A percentile compares a stretch with the other conserved stretches of the same genome.
These are phyloP conservation scores for Leptinotarsa defecta DNA, from an alignment of 1,140 invertebrate species.

Conservation along the genomic window DNA sequence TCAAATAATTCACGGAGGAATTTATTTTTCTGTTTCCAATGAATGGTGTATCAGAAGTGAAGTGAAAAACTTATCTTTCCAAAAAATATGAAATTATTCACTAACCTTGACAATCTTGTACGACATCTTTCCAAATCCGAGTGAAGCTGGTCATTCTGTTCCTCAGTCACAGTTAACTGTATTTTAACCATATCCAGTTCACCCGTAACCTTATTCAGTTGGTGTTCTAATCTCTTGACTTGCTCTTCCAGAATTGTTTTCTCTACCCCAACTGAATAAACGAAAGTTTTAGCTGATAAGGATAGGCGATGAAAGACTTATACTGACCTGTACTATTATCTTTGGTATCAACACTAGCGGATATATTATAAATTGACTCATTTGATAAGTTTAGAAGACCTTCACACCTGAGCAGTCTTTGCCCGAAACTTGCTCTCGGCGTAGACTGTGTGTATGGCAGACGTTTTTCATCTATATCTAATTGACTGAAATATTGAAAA, in stretches of 20 bases:
- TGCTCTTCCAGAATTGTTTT: constrained; percentile 38
- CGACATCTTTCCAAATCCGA: constrained; percentile 33
- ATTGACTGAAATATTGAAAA: constrained; percentile 15
- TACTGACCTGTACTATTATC: constrained; percentile 17
- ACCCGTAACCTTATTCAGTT: constrained; percentile 33
- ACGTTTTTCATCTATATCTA: constrained; percentile 29
- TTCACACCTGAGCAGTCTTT: constrained; percentile 37
- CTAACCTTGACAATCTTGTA: constrained; percentile 33
- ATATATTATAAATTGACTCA: constrained; percentile 38
- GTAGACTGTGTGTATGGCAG: constrained; percentile 38
- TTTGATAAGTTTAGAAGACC: constrained; percentile 40
- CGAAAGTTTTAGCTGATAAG: not conserved
- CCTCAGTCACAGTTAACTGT: constrained; percentile 37
- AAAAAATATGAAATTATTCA: not conserved
- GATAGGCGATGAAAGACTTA: not conserved
- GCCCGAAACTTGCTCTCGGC: constrained; percentile 37
- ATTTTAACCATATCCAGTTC: constrained; percentile 34
- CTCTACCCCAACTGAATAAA: constrained; percentile 19
- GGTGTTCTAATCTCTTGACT: constrained; percentile 36
- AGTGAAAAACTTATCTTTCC: too few relatives aligned
- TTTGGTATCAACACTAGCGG: constrained; percentile 30
- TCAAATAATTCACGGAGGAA: too few relatives aligned
- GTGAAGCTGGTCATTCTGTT: constrained; percentile 41
- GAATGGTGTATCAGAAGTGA: too few relatives aligned
- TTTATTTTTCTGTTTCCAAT: too few relatives aligned